Evolutionary conservation across 2,888 invertebrate species (phyloP), one percentile per base, ranked within the genome.

Genomic region (Microctonus brassicae): DNA sequence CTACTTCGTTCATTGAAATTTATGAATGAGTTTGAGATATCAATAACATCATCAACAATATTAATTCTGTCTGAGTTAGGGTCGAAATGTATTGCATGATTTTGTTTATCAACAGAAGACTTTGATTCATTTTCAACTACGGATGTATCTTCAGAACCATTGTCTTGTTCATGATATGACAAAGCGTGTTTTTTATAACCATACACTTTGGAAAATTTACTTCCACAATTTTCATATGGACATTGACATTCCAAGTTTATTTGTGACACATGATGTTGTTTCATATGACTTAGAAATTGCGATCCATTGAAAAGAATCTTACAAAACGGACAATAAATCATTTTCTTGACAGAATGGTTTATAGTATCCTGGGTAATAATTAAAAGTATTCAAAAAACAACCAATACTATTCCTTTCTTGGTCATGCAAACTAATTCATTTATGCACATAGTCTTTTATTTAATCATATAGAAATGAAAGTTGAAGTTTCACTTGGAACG

Each of bases 161-260:
- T 60, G 10, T 60, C 34, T 34, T 60, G 60, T 33, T 60, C 60
- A 60, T 60, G 60, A 60, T n/a, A 29, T 33, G 33, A 62, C 4
- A 9, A 11, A 13, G 58, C n/a, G 58, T 76, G 76, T 22, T 39
- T 69, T 58, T 73, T 60, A 39, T 67, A 74, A 5, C 57, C 29
- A 69, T 76, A 69, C 36, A 75, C 53, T 47, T 72, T 68, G 10
- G 60, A 70, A 55, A 73, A 76, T 55, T 34, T 73, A 42, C 69
- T 53, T 0, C 20, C 42, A 64, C 73, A 74, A 39, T 69, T 70
- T 17, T 36, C 68, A 42, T 73, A 63, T 22, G 53, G 61, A 36
- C 73, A 76, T 34, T 69, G 52, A 65, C 70, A 70, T 24, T 57
- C 60, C 24, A 52, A 58, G 13, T 1, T 26, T 55, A 60, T 69